phyloP scores from a whole-genome alignment of 2,888 invertebrate genomes.

The Catotricha subobsoleta region DNA sequence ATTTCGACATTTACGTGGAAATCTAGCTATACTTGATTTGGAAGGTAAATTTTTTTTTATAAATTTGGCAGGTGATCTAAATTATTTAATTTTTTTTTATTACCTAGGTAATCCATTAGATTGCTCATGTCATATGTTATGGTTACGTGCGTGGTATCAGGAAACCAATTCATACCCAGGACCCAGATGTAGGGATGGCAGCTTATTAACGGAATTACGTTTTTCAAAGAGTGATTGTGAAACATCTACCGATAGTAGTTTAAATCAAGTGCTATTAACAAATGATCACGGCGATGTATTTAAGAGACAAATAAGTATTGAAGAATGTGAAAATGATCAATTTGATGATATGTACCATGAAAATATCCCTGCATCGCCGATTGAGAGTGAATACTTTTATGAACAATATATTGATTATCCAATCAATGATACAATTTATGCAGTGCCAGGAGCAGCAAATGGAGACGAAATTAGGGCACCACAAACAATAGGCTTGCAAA shows the following conservation, averaged over 20 bases:
- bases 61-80: neutral
- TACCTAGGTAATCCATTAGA: conserved; percentile 60
- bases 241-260: conserved; percentile 17
- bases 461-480: neutral
- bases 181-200: conserved; percentile 63
- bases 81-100: neutral
- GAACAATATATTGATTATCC: conserved; percentile 68
- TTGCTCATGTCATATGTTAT: conserved; percentile 65
- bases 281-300: conserved; percentile 55
- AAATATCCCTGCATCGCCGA: conserved; percentile 41
- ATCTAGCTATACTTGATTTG: conserved; percentile 65
- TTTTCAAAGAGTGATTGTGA: conserved; percentile 52
- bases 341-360: conserved; percentile 32
- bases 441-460: neutral
- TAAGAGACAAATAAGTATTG: conserved; percentile 35
- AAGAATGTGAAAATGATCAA: conserved; percentile 30
- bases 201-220: conserved; percentile 51
- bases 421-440: conserved; percentile 36
- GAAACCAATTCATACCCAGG: conserved; percentile 45
- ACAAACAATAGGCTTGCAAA: conserved; percentile 14
- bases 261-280: conserved; percentile 37
- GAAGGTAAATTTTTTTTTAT: conserved; percentile 38
- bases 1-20: conserved; percentile 57
- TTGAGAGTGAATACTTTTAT: conserved; percentile 66
- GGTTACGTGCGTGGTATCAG: conserved; percentile 68